These are phyloP conservation scores for Malurus elegans DNA, from an alignment of 2,113 vertebrate genomes.

Conservation along the genomic window DNA sequence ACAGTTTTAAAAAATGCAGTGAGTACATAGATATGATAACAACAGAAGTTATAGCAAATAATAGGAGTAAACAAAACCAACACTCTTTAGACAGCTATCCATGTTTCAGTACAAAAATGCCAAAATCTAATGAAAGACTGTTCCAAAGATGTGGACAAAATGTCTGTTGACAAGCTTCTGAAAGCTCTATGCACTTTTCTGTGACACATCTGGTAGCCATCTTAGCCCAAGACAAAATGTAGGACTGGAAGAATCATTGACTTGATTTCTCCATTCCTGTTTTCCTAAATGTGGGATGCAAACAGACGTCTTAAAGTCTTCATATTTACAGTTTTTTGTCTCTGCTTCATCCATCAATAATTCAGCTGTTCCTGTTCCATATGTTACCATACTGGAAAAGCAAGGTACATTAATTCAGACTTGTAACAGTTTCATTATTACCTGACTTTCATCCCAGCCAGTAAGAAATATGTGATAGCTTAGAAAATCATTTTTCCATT, in stretches of 20 bases:
- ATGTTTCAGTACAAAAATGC: not conserved
- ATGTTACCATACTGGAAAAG: constrained; percentile 44
- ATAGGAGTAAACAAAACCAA: not conserved
- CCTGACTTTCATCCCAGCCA: constrained; percentile 81
- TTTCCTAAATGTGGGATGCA: not conserved
- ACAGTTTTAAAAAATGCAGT: not conserved
- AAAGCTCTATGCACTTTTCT: not conserved
- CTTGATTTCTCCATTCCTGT: not conserved
- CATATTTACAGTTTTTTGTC: constrained; percentile 18
- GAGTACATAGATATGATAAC: not conserved
- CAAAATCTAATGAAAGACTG: not conserved
- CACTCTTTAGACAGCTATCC: not conserved
- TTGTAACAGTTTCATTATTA: constrained; percentile 56
- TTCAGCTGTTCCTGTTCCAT: constrained; percentile 31
- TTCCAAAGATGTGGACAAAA: not conserved
- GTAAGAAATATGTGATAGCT: constrained; percentile 83
- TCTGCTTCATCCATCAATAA: constrained; percentile 33
- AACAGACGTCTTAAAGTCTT: not conserved
- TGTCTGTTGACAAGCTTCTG: not conserved
- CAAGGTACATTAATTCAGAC: constrained; percentile 57
- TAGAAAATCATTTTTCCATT: constrained; percentile 71
- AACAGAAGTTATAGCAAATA: not conserved
- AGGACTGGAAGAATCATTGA: not conserved
- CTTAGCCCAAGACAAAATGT: not conserved
- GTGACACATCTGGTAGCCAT: not conserved